phyloP scores from a whole-genome alignment of 1,140 invertebrate species.

The Rhizoglyphus robini region DNA sequence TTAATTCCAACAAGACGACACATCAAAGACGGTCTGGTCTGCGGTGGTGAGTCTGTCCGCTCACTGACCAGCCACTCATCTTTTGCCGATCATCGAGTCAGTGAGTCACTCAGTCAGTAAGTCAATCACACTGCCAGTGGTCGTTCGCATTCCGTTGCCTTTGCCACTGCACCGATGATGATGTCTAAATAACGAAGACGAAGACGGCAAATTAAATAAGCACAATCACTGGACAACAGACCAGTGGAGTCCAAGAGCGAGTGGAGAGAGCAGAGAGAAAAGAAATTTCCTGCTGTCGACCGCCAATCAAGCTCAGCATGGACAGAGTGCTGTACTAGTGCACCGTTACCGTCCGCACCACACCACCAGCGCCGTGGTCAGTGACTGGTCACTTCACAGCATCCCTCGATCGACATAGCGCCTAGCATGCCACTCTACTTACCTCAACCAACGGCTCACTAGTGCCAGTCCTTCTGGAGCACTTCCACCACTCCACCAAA shows the following conservation, averaged over 20 bases:
- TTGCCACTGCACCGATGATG: neutral
- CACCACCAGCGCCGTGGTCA: too few relatives aligned
- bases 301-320: neutral
- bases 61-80: too few relatives aligned
- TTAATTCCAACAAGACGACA: too few relatives aligned
- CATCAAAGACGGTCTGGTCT: too few relatives aligned
- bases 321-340: neutral
- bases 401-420: too few relatives aligned
- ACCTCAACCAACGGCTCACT: too few relatives aligned
- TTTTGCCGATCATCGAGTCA: too few relatives aligned
- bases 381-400: too few relatives aligned
- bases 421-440: too few relatives aligned
- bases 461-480: too few relatives aligned
- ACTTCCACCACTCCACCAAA: too few relatives aligned
- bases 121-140: neutral
- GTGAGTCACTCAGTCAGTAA: constrained; percentile 6
- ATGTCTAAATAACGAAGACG: neutral
- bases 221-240: neutral
- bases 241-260: neutral
- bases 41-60: too few relatives aligned
- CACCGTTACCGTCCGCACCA: neutral
- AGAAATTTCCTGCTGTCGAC: neutral
- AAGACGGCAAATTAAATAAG: constrained; percentile 10
- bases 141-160: constrained; percentile 1
- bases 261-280: neutral